A percentile compares a stretch with the other conserved stretches of the same genome.
Evolutionary conservation across 92 coral and sea anemone species (phyloP).

Genomic region (Bergia puertoricense): DNA sequence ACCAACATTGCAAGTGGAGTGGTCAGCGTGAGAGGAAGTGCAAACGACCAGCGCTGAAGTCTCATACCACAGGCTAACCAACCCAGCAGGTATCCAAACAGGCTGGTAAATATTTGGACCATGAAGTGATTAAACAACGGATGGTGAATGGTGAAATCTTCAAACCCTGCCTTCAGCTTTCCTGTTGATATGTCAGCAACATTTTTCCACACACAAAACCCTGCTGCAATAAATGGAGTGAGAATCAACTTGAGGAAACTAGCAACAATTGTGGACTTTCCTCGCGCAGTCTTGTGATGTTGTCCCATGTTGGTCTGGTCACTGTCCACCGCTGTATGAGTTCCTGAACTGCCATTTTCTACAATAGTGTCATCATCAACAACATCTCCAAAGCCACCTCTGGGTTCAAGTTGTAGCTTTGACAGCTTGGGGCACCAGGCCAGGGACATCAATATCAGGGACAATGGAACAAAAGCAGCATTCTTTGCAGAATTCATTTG

Average conservation of each 20-base stretch:
- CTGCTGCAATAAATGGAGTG: constrained; percentile 53
- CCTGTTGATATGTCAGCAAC: constrained; percentile 17
- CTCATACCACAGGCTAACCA: constrained; percentile 55
- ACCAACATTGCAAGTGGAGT: constrained; percentile 50
- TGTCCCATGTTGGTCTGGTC: neutral
- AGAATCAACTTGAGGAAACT: constrained; percentile 50
- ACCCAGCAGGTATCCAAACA: constrained; percentile 52
- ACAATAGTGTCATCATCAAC: neutral
- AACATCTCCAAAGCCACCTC: neutral
- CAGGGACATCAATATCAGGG: constrained; percentile 72
- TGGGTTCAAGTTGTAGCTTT: constrained; percentile 53
- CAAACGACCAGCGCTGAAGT: constrained; percentile 57
- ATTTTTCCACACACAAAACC: constrained; percentile 33
- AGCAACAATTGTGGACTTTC: constrained; percentile 44
- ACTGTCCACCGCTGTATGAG: neutral
- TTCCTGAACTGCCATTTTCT: neutral
- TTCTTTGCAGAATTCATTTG: neutral
- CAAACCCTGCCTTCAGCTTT: constrained; percentile 34
- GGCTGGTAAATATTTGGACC: constrained; percentile 53
- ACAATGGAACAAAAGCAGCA: constrained; percentile 53
- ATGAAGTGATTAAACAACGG: constrained; percentile 36
- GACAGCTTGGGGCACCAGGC: constrained; percentile 86
- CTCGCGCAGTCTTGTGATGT: constrained; percentile 33
- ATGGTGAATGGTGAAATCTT: constrained; percentile 6
- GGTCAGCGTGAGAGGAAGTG: constrained; percentile 51